These are phyloP conservation scores for Wasmannia auropunctata DNA, from an alignment of 1,140 invertebrate species.

Conservation along the genomic window DNA sequence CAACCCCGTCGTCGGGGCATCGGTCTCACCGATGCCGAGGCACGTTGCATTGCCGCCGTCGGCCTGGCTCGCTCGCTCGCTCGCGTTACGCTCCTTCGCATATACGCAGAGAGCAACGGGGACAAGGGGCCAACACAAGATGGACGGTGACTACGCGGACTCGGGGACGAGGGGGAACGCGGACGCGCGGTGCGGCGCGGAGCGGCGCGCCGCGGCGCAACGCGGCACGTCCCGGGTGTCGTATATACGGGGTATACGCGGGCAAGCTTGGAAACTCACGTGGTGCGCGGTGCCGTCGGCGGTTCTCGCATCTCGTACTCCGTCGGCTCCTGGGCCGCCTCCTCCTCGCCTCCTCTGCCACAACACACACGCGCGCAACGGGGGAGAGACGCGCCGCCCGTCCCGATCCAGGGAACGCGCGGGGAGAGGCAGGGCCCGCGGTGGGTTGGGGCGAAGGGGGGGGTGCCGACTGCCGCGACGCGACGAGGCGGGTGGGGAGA, in stretches of 20 bases:
- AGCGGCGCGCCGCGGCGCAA: slow-evolving; percentile 25
- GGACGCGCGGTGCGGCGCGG: slow-evolving; percentile 46
- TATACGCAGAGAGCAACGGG: slow-evolving; percentile 73
- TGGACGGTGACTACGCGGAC: slow-evolving; percentile 77
- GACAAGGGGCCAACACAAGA: slow-evolving; percentile 83
- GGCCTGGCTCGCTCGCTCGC: background rate
- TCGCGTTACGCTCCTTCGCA: slow-evolving; percentile 25
- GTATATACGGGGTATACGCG: background rate
- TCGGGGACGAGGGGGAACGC: slow-evolving; percentile 59
- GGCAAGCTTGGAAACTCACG: slow-evolving; percentile 79
- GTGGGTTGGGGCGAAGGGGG: background rate
- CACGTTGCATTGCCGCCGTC: slow-evolving; percentile 10
- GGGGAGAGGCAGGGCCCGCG: slow-evolving; percentile 6
- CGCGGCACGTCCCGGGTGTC: slow-evolving; percentile 2
- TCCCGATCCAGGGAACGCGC: slow-evolving; percentile 78
- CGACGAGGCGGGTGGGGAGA: no score
- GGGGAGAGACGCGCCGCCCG: slow-evolving; percentile 73
- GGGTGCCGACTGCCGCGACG: no score
- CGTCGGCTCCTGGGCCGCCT: slow-evolving; percentile 70
- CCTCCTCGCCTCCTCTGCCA: slow-evolving; percentile 43
- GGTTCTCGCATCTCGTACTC: slow-evolving; percentile 77
- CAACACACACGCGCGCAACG: slow-evolving; percentile 40
- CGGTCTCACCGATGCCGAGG: slow-evolving; percentile 61
- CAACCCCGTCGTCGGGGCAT: slow-evolving; percentile 47
- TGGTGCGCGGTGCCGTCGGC: slow-evolving; percentile 79